Conservation (phyloP, 2,888 invertebrate genomes). For the Euzophera pinguis region DNA sequence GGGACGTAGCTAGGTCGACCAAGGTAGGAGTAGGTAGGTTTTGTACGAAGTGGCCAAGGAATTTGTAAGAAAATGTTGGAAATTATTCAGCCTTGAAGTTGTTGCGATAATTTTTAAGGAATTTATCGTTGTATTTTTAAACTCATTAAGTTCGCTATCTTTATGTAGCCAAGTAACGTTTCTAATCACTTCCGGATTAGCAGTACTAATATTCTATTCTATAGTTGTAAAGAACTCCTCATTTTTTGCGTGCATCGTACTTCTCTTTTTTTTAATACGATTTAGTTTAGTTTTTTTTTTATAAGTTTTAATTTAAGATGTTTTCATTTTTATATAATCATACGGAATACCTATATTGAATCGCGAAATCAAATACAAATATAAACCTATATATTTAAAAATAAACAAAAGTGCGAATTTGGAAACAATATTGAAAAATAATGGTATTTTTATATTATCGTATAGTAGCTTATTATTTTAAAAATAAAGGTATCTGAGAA, state of each 20-base stretch:
- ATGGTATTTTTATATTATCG: conserved; percentile 73
- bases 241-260: conserved; percentile 41
- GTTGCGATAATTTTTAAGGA: conserved; percentile 16
- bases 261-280: conserved; percentile 38
- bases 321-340: conserved; percentile 32
- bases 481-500: conserved; percentile 42
- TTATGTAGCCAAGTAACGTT: conserved; percentile 27
- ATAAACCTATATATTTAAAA: conserved; percentile 31
- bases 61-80: conserved; percentile 48
- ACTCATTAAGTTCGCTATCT: conserved; percentile 19
- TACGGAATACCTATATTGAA: conserved; percentile 30
- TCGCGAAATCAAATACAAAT: conserved; percentile 43
- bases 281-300: conserved; percentile 38
- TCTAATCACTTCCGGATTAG: conserved; percentile 21
- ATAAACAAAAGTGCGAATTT: conserved; percentile 59
- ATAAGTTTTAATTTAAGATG: conserved; percentile 34
- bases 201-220: conserved; percentile 12
- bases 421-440: conserved; percentile 55
- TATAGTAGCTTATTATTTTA: conserved; percentile 52
- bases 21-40: conserved; percentile 60
- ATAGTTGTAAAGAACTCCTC: conserved; percentile 22
- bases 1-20: conserved; percentile 63
- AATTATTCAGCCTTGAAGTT: conserved; percentile 41
- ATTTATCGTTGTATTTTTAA: conserved; percentile 17
- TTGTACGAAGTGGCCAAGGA: conserved; percentile 64